Conservation (phyloP, 1,140 invertebrate genomes). For the Leptinotarsa defecta region DNA sequence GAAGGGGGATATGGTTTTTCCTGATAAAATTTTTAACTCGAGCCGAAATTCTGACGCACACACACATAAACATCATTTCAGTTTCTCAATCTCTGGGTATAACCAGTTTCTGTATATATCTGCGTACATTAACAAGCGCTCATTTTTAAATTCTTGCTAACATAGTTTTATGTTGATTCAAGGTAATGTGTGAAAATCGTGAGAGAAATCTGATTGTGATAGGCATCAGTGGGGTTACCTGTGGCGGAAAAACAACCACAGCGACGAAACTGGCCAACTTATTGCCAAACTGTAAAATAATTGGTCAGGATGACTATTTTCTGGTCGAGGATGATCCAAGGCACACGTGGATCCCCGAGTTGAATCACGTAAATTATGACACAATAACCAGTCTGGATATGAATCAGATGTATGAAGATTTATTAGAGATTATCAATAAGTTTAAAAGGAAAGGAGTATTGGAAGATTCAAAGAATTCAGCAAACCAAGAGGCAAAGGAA, state of each 20-base stretch:
- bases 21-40: neutral
- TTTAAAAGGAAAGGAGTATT: neutral
- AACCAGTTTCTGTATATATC: neutral
- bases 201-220: constrained; percentile 55
- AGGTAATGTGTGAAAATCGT: constrained; percentile 3
- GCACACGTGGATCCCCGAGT: constrained; percentile 66
- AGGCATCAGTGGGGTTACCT: constrained; percentile 77
- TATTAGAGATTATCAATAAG: constrained; percentile 44
- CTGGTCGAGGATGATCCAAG: constrained; percentile 68
- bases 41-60: neutral
- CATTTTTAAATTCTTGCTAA: neutral
- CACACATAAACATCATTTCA: neutral
- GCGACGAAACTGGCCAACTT: constrained; percentile 62
- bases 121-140: neutral
- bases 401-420: constrained; percentile 68
- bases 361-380: constrained; percentile 82
- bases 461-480: too few relatives aligned
- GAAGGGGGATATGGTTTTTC: too few relatives aligned
- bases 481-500: too few relatives aligned
- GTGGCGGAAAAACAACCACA: constrained; percentile 80
- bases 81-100: neutral
- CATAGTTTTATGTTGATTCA: neutral
- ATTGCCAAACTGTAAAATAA: constrained; percentile 62
- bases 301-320: constrained; percentile 82
- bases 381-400: constrained; percentile 75